Conservation (phyloP, 2,797 vertebrate genomes). For the Mormyrops boulengeri region DNA sequence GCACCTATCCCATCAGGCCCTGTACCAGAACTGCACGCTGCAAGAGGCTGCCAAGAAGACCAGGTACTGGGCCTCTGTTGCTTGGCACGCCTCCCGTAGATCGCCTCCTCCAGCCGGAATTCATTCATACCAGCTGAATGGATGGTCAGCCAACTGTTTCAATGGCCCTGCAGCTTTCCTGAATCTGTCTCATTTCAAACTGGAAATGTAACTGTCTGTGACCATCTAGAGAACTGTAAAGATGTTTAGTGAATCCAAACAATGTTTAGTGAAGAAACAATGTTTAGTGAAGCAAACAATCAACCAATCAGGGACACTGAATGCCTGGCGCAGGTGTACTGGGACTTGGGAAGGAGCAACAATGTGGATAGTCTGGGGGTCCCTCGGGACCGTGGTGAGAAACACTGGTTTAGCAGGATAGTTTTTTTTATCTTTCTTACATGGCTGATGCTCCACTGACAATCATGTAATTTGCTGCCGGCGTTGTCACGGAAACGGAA, state of each 20-base stretch:
- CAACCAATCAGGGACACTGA: background rate
- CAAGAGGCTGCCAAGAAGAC: conserved; percentile 70
- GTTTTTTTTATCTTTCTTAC: background rate
- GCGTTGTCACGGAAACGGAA: background rate
- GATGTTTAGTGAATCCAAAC: background rate
- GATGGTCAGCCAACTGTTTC: background rate
- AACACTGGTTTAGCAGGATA: background rate
- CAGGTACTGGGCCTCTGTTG: conserved; percentile 55
- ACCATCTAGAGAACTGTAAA: background rate
- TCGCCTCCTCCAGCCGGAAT: background rate
- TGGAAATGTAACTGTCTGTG: background rate
- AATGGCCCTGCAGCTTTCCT: background rate
- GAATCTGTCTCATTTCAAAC: background rate
- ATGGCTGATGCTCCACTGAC: background rate
- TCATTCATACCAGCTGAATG: background rate
- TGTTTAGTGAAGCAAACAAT: background rate
- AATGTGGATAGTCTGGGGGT: background rate
- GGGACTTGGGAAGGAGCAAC: background rate
- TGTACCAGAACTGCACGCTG: conserved; percentile 57
- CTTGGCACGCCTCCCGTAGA: background rate
- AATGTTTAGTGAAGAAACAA: too few relatives aligned
- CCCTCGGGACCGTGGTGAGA: background rate
- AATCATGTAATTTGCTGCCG: background rate
- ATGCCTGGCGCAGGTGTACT: background rate
- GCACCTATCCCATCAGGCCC: conserved; percentile 74